phyloP scores from a whole-genome alignment of 2,797 vertebrate genomes.

The Pseudochirops corinnae region DNA sequence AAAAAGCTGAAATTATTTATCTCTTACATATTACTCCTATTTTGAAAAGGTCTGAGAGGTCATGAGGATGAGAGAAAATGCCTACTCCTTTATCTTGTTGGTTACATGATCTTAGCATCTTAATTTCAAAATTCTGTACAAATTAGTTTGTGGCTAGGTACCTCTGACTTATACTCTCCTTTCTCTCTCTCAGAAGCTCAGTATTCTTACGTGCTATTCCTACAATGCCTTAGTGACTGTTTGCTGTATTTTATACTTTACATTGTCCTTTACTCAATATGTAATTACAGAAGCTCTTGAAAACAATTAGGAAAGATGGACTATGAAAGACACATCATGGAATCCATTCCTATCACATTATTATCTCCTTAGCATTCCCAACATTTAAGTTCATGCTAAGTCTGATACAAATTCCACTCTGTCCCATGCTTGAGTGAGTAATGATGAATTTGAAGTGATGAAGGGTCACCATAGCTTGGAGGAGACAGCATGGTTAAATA shows the following conservation, averaged over 20 bases:
- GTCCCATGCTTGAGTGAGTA: background rate
- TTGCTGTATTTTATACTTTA: background rate
- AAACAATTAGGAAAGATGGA: background rate
- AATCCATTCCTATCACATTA: background rate
- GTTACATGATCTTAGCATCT: background rate
- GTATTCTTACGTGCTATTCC: background rate
- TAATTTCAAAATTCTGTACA: background rate
- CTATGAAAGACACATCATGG: background rate
- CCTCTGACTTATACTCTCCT: background rate
- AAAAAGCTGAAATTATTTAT: background rate
- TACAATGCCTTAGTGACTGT: background rate
- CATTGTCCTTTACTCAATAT: background rate
- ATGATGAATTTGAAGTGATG: slow-evolving; percentile 11
- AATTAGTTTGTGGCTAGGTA: slow-evolving; percentile 21
- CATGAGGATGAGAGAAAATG: background rate
- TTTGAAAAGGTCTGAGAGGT: background rate
- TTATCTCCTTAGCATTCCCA: slow-evolving; percentile 7
- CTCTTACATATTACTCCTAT: background rate
- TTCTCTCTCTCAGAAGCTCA: slow-evolving; percentile 3
- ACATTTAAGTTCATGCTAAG: slow-evolving; percentile 51
- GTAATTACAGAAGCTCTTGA: background rate
- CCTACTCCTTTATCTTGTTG: background rate
- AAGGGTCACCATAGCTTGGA: background rate
- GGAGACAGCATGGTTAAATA: background rate
- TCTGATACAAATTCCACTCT: slow-evolving; percentile 30